Percentiles rank a stretch among this genome's conserved stretches.
These are phyloP conservation scores for Drosophila sturtevanti DNA, from an alignment of 1,140 invertebrate genomes.

Conservation along the genomic window DNA sequence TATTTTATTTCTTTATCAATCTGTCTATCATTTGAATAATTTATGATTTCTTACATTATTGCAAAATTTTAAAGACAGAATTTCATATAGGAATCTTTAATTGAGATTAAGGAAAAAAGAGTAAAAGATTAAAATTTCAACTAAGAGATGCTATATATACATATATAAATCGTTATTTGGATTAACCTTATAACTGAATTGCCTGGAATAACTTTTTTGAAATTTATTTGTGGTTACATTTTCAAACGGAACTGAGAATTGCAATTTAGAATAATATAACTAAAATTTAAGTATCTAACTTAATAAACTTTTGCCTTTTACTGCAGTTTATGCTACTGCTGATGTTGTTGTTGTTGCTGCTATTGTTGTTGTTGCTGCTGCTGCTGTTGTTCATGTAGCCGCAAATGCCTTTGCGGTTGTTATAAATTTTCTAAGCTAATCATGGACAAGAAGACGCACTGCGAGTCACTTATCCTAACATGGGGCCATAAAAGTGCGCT, in stretches of 20 bases:
- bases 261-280: constrained; percentile 4
- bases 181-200: too few relatives aligned
- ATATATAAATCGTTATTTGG: too few relatives aligned
- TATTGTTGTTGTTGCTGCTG: constrained; percentile 24
- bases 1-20: too few relatives aligned
- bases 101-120: too few relatives aligned
- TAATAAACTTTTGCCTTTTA: constrained; percentile 15
- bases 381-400: constrained; percentile 10
- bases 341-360: constrained; percentile 25
- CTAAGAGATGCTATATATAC: too few relatives aligned
- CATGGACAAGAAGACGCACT: constrained; percentile 51
- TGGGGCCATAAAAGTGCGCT: constrained; percentile 73
- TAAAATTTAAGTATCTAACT: constrained; percentile 7
- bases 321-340: constrained; percentile 10
- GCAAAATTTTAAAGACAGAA: too few relatives aligned
- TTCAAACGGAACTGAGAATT: not conserved
- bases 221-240: not conserved
- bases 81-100: too few relatives aligned
- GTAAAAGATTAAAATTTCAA: too few relatives aligned
- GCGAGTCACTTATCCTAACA: constrained; percentile 58
- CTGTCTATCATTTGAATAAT: too few relatives aligned
- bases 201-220: not conserved
- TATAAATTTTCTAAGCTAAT: constrained; percentile 72
- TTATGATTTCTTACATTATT: too few relatives aligned
- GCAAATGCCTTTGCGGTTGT: constrained; percentile 60